Evolutionary conservation across 2,797 vertebrate genomes (phyloP).

Genomic region (Gouania willdenowi): DNA sequence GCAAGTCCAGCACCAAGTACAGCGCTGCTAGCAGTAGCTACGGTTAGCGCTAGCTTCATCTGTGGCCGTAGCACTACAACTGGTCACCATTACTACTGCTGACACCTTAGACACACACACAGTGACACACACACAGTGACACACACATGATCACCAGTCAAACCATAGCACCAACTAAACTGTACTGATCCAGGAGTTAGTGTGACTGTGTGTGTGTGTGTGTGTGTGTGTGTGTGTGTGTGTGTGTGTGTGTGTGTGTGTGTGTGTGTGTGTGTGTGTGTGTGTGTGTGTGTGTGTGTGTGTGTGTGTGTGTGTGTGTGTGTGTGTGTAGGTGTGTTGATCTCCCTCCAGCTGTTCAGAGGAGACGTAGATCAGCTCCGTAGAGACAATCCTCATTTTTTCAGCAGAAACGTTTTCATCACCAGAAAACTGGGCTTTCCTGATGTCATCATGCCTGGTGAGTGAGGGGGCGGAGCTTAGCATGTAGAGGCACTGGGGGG

Average conservation of each 20-base stretch:
- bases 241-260: too few relatives aligned
- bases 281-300: too few relatives aligned
- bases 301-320: not conserved
- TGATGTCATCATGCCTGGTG: conserved; percentile 95
- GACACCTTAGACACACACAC: too few relatives aligned
- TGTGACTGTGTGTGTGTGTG: not conserved
- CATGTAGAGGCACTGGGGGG: too few relatives aligned
- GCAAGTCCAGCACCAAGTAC: conserved; percentile 94
- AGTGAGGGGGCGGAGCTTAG: conserved; percentile 6
- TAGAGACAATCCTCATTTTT: conserved; percentile 85
- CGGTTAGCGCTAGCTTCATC: conserved; percentile 24
- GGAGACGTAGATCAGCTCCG: conserved; percentile 91
- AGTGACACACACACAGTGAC: too few relatives aligned
- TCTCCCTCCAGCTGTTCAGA: conserved; percentile 89
- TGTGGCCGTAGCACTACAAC: too few relatives aligned
- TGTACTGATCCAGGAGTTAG: too few relatives aligned
- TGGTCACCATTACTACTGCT: too few relatives aligned
- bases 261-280: too few relatives aligned
- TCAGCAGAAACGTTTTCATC: conserved; percentile 82
- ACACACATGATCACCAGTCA: too few relatives aligned
- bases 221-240: too few relatives aligned
- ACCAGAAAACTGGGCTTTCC: conserved; percentile 92
- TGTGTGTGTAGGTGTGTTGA: conserved; percentile 81
- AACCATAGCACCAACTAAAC: too few relatives aligned
- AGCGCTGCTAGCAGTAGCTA: conserved; percentile 91